Evolutionary conservation across 2,113 vertebrate species (phyloP).

Genomic region (Nothoprocta perdicaria): DNA sequence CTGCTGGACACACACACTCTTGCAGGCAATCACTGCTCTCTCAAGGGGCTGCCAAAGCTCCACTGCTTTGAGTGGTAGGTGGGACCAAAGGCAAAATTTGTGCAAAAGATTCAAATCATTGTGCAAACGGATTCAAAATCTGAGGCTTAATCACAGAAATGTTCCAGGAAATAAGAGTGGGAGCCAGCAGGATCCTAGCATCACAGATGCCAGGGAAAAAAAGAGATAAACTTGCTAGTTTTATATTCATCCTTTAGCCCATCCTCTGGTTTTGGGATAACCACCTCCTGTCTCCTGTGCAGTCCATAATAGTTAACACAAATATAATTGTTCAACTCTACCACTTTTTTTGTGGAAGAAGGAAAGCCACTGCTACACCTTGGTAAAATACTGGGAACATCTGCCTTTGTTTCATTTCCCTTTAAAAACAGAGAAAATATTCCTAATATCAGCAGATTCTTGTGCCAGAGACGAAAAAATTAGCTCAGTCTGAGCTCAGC

Average conservation of each 20-base stretch:
- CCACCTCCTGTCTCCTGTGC: no score
- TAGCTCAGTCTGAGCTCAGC: not conserved
- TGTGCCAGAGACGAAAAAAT: not conserved
- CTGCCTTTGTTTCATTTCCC: not conserved
- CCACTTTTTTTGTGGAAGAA: accelerated
- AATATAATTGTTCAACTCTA: not conserved
- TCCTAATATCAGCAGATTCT: conserved; percentile 3
- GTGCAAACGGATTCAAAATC: no score
- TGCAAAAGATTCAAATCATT: no score
- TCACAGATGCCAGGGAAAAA: not conserved
- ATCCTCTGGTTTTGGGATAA: not conserved
- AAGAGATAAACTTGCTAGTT: not conserved
- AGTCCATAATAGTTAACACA: accelerated
- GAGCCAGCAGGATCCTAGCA: not conserved
- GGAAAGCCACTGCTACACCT: not conserved
- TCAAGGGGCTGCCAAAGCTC: not conserved
- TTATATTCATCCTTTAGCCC: not conserved
- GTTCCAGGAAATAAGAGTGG: not conserved
- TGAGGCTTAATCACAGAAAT: not conserved
- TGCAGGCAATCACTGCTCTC: no score
- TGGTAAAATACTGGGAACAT: not conserved
- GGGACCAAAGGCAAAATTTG: not conserved
- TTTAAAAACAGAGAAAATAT: conserved; percentile 13
- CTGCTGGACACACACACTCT: no score
- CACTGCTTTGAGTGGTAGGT: no score